Conservation (phyloP, 2,797 vertebrate species). For the Lepilemur septentrionalis region DNA sequence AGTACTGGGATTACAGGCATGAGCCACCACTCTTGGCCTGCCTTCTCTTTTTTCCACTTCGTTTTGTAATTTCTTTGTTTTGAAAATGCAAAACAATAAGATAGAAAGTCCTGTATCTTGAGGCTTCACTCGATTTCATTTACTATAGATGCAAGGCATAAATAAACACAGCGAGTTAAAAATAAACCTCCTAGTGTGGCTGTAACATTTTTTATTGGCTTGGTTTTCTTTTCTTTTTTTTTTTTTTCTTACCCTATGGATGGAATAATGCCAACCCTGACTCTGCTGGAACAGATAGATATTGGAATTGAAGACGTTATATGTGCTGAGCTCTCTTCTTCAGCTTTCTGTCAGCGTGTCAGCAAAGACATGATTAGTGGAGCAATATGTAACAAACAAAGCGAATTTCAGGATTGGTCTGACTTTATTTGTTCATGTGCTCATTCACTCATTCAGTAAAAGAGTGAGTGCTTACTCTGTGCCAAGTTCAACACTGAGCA, state of each 20-base stretch:
- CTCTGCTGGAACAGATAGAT: neutral
- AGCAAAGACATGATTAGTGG: neutral
- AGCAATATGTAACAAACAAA: neutral
- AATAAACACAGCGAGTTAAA: neutral
- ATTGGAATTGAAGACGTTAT: neutral
- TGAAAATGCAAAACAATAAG: neutral
- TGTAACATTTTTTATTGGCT: neutral
- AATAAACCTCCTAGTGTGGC: neutral
- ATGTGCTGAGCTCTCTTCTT: neutral
- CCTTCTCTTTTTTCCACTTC: neutral
- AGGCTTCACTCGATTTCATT: neutral
- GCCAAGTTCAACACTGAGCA: neutral
- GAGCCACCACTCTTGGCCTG: neutral
- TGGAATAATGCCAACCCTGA: neutral
- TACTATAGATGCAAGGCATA: neutral
- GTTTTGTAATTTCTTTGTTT: neutral
- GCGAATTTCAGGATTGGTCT: neutral
- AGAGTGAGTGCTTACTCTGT: neutral
- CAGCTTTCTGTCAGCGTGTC: neutral
- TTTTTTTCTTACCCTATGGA: neutral
- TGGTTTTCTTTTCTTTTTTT: neutral
- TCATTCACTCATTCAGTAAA: neutral
- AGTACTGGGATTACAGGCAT: neutral
- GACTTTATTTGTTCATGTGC: neutral
- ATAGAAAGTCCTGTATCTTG: neutral